Evolutionary conservation across 2,113 vertebrate genomes (phyloP).

Genomic region (Pampusana beccarii): DNA sequence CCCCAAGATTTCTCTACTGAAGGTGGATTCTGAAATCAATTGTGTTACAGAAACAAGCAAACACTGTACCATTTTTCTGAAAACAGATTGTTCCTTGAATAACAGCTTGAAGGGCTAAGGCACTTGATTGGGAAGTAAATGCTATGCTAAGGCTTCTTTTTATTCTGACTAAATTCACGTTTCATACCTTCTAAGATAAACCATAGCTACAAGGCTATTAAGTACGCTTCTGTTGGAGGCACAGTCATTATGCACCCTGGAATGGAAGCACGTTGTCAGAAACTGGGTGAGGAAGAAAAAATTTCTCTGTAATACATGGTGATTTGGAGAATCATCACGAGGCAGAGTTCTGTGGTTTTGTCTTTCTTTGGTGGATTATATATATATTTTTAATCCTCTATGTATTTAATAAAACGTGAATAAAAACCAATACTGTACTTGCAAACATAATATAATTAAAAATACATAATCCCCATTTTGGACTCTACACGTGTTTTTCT

Average conservation of each 20-base stretch:
- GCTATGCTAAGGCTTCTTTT: not conserved
- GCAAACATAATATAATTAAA: not conserved
- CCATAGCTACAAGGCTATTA: not conserved
- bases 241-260: not conserved
- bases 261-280: not conserved
- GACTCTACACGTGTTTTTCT: not conserved
- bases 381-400: not conserved
- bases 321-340: not conserved
- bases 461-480: not conserved
- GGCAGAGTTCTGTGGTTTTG: not conserved
- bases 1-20: not conserved
- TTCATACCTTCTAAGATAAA: not conserved
- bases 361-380: not conserved
- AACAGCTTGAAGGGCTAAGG: not conserved
- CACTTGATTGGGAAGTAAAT: not conserved
- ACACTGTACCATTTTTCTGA: not conserved
- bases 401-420: not conserved
- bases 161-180: not conserved
- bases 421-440: not conserved
- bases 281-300: not conserved
- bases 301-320: accelerated
- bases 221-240: not conserved
- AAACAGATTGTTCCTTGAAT: not conserved
- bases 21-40: not conserved
- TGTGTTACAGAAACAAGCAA: not conserved